A percentile compares a stretch with the other conserved stretches of the same genome.
phyloP scores from a whole-genome alignment of 2,888 invertebrate species.

The Drosophila gaucha region DNA sequence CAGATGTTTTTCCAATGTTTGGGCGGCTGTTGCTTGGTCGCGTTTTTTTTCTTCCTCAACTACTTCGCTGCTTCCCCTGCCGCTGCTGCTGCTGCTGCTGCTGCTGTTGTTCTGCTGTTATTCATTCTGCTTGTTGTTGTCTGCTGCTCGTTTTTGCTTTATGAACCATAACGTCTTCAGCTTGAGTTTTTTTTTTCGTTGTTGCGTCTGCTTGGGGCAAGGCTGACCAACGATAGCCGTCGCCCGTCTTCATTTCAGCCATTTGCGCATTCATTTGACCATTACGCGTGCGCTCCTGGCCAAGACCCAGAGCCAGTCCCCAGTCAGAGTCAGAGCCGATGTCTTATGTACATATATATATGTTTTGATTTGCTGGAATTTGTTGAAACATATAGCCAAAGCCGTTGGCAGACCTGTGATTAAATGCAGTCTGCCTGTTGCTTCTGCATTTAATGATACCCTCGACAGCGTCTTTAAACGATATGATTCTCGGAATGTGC shows the following conservation, averaged over 20 bases:
- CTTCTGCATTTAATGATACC: conserved; percentile 67
- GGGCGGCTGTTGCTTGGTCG: conserved; percentile 64
- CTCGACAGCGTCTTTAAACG: conserved; percentile 51
- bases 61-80: conserved; percentile 13
- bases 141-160: conserved; percentile 60
- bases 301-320: conserved; percentile 11
- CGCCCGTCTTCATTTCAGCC: conserved; percentile 53
- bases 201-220: conserved; percentile 65
- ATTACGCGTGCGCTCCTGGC: conserved; percentile 61
- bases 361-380: conserved; percentile 76
- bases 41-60: conserved; percentile 39
- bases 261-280: conserved; percentile 73
- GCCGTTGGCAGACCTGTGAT: conserved; percentile 58
- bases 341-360: conserved; percentile 19
- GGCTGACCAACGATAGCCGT: conserved; percentile 46
- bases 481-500: conserved; percentile 67
- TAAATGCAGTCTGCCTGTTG: conserved; percentile 61
- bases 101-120: conserved; percentile 38
- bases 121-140: conserved; percentile 35
- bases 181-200: conserved; percentile 25
- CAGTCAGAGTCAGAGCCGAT: conserved; percentile 1
- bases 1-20: conserved; percentile 82
- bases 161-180: conserved; percentile 78
- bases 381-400: conserved; percentile 75
- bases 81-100: conserved; percentile 25